A percentile compares a stretch with the other conserved stretches of the same genome.
Evolutionary conservation across 2,113 vertebrate genomes (phyloP).

Genomic region (Mormoops blainvillei): DNA sequence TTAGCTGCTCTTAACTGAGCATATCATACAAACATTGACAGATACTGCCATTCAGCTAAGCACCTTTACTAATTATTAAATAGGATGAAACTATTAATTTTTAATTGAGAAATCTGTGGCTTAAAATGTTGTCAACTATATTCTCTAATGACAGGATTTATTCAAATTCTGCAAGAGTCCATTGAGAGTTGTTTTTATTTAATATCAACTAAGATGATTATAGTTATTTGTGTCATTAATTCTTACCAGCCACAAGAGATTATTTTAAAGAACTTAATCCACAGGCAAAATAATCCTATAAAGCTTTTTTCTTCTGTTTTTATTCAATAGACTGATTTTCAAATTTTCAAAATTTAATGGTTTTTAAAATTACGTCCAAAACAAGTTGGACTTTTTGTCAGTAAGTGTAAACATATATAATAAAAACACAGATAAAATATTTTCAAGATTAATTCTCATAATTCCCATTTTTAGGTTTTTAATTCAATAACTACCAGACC

Average conservation of each 20-base stretch:
- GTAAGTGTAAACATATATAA: not conserved
- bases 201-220: slow-evolving; percentile 92
- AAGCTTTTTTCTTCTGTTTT: slow-evolving; percentile 70
- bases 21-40: slow-evolving; percentile 35
- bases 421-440: not conserved
- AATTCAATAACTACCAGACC: not conserved
- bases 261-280: slow-evolving; percentile 78
- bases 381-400: not conserved
- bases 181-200: slow-evolving; percentile 86
- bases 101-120: slow-evolving; percentile 44
- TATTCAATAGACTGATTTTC: slow-evolving; percentile 44
- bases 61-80: slow-evolving; percentile 16
- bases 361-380: slow-evolving; percentile 33
- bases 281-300: slow-evolving; percentile 60
- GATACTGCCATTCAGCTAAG: slow-evolving; percentile 16
- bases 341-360: slow-evolving; percentile 66
- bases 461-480: not conserved
- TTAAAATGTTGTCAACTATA: slow-evolving; percentile 69
- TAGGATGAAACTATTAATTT: slow-evolving; percentile 16
- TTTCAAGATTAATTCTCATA: not conserved
- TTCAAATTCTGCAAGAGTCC: slow-evolving; percentile 78
- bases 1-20: not conserved
- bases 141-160: slow-evolving; percentile 68
- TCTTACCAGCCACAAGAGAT: slow-evolving; percentile 78
- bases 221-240: slow-evolving; percentile 90